Percentiles rank a stretch among this genome's conserved stretches.
phyloP scores from a whole-genome alignment of 2,113 vertebrate genomes.

The Lates calcarifer region DNA sequence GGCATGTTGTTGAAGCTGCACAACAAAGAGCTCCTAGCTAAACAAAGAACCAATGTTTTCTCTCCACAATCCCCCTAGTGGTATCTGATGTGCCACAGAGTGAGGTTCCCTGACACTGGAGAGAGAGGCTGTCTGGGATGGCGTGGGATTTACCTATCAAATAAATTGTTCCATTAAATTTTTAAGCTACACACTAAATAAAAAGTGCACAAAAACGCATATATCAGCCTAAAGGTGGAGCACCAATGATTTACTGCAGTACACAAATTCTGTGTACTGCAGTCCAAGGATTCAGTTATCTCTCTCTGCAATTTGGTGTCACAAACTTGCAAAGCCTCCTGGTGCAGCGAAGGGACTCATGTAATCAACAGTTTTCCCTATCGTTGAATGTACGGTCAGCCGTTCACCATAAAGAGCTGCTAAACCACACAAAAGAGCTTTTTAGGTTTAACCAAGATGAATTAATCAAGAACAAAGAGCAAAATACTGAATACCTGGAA shows the following conservation, averaged over 20 bases:
- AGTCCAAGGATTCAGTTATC: background rate
- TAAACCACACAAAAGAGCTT: background rate
- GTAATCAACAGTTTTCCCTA: background rate
- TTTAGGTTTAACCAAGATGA: background rate
- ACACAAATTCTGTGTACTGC: background rate
- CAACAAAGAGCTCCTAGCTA: constrained; percentile 63
- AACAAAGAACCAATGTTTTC: constrained; percentile 72
- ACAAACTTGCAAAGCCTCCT: background rate
- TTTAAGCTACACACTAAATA: background rate
- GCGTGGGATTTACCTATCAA: background rate
- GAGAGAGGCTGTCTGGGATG: constrained; percentile 10
- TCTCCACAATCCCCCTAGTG: constrained; percentile 49
- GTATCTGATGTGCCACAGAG: constrained; percentile 55
- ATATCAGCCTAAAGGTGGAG: too few relatives aligned
- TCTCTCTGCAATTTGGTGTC: background rate
- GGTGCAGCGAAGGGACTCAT: background rate
- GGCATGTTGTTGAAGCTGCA: constrained; percentile 59
- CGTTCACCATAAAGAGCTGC: background rate
- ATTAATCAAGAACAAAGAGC: background rate
- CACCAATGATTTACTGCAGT: background rate
- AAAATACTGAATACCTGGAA: background rate
- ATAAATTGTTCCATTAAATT: background rate
- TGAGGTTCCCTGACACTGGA: constrained; percentile 29
- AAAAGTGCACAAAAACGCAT: background rate
- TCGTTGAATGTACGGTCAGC: background rate